Base-by-base conservation (phyloP, 1,140 invertebrate species). In the Hycleus phaleratus region DNA sequence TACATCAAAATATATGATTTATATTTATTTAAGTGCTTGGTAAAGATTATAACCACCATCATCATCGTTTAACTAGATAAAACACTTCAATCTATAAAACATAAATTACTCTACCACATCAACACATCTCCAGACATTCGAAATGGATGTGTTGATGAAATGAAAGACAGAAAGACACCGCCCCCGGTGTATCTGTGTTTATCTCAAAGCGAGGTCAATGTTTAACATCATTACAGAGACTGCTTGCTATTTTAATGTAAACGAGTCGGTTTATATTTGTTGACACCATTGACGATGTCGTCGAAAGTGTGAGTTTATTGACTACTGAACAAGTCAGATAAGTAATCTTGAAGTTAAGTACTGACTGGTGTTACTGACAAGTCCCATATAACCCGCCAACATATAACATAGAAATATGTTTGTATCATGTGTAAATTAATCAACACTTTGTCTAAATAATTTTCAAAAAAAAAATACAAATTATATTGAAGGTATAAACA, bases 221-320 rank as follows among this genome's bases (percentile, higher is more conserved):
- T 56, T 44, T 61, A 53, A 46, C 49, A 61, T 47, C 32, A 32
- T 32, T 32, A 32, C 7, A 32, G 32, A 32, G 32, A 32, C 32
- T 32, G 32, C 26, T 40, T 43, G 50, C 50, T 49, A 45, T 56
- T 61, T 56, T 58, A 65, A 63, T 58, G 64, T 65, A 63, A 65
- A 65, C 64, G 56, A 65, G 61, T 65, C 59, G 53, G 59, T 56
- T 32, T 61, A 60, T 63, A 64, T 66, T 64, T 64, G 64, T 64
- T 60, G 62, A 64, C 62, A 57, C 42, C 46, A 56, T 38, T 55
- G 48, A 53, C 53, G 57, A 12, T 45, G 48, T 60, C 53, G 32
- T 32, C 32, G 32, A 32, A 26, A 62, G 60, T 64, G 60, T 56
- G 49, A 58, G 24, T 65, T 65, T 64, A 64, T 64, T 56, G 57